A percentile compares a stretch with the other conserved stretches of the same genome.
Conservation (phyloP, 2,888 invertebrate species). For the Phanerotoma sp. region DNA sequence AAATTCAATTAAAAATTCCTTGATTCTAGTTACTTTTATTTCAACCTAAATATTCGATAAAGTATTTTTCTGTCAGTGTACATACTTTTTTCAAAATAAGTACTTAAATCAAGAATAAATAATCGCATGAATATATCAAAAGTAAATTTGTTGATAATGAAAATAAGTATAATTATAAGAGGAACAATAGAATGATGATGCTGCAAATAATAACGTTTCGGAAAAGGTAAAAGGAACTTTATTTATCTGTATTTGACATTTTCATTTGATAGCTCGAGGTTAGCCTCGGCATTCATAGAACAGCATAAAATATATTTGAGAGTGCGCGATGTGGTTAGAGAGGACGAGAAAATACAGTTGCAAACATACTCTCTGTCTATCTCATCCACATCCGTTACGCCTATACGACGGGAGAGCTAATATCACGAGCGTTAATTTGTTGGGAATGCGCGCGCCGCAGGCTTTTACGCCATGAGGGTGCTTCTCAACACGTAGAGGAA, state of each 20-base stretch:
- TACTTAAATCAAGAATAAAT: too few species aligned
- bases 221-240: background rate
- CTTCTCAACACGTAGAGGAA: background rate
- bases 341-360: background rate
- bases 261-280: constrained; percentile 5
- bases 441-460: constrained; percentile 14
- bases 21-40: background rate
- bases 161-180: too few species aligned
- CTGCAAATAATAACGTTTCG: too few species aligned
- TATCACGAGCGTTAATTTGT: constrained; percentile 18
- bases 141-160: too few species aligned
- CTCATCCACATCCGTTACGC: background rate
- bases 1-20: background rate
- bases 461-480: constrained; percentile 1
- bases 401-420: constrained; percentile 16
- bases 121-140: too few species aligned
- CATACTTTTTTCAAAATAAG: too few species aligned
- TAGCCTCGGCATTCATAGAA: constrained; percentile 1
- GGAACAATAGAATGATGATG: too few species aligned
- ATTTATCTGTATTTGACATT: constrained; percentile 4
- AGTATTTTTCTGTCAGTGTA: too few species aligned
- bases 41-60: background rate
- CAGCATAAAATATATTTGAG: constrained; percentile 3
- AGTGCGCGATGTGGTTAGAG: background rate
- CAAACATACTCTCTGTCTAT: constrained; percentile 7